A percentile compares a stretch with the other conserved stretches of the same genome.
phyloP scores from a whole-genome alignment of 1,140 invertebrate species.

The Drosophila sproati region DNA sequence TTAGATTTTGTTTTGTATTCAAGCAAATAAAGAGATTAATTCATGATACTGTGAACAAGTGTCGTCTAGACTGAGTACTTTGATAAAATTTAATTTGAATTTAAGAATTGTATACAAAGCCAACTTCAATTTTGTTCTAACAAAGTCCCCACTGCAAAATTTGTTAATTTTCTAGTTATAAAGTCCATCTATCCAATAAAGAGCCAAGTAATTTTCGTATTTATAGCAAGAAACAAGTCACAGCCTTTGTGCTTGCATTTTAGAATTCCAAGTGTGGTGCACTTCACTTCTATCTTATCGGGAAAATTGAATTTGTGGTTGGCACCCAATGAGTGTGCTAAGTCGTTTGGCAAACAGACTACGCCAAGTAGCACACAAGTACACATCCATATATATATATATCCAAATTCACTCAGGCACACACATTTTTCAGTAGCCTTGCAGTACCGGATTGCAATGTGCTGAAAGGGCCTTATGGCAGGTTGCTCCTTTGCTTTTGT shows the following conservation, averaged over 20 bases:
- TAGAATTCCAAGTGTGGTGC: constrained; percentile 28
- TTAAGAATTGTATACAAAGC: not conserved
- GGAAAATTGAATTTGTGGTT: constrained; percentile 77
- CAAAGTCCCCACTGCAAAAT: not conserved
- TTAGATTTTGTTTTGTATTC: not conserved
- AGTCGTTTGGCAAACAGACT: constrained; percentile 74
- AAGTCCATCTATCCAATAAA: not conserved
- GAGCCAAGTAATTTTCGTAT: constrained; percentile 1
- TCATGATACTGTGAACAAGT: not conserved
- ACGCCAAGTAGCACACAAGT: constrained; percentile 36
- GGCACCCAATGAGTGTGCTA: constrained; percentile 73
- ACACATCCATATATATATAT: constrained; percentile 15
- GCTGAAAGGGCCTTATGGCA: constrained; percentile 4
- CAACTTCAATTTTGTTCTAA: not conserved
- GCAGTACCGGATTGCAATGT: constrained; percentile 34
- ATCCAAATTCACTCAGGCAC: not conserved
- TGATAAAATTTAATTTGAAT: not conserved
- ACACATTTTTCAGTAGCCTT: constrained; percentile 49
- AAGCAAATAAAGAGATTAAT: not conserved
- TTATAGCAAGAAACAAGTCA: constrained; percentile 3
- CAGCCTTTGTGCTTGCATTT: constrained; percentile 38
- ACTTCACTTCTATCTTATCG: constrained; percentile 51
- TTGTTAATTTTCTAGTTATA: not conserved
- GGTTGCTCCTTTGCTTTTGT: not conserved
- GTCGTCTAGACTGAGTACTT: not conserved